Percentiles rank a stretch among this genome's conserved stretches.
These are phyloP conservation scores for Tiliacea citrago DNA, from an alignment of 2,888 invertebrate genomes.

Conservation along the genomic window DNA sequence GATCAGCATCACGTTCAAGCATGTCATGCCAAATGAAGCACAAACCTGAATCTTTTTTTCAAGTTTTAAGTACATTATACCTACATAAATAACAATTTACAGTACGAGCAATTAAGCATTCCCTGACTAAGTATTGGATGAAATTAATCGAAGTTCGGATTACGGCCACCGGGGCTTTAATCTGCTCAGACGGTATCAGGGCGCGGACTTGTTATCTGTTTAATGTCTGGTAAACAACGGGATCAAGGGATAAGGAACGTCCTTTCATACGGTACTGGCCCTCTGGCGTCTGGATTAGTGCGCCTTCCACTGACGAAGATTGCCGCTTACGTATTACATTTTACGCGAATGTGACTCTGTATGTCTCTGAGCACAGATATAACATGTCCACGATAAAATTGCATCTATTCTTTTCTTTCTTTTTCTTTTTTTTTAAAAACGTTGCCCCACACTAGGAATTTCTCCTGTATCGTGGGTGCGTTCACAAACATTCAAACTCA, in stretches of 20 bases:
- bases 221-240: constrained; percentile 91
- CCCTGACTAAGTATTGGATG: constrained; percentile 88
- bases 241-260: constrained; percentile 90
- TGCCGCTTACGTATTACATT: constrained; percentile 81
- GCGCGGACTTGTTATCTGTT: constrained; percentile 91
- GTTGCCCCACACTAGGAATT: too few relatives aligned
- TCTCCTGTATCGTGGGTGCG: too few relatives aligned
- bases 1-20: constrained; percentile 39
- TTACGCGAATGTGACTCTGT: constrained; percentile 69
- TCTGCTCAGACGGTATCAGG: constrained; percentile 89
- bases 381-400: constrained; percentile 35
- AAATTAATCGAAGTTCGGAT: constrained; percentile 90
- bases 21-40: constrained; percentile 37
- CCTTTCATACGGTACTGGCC: constrained; percentile 88
- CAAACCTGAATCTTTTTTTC: constrained; percentile 54
- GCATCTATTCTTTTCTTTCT: too few relatives aligned
- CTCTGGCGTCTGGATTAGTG: constrained; percentile 87
- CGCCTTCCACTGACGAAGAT: constrained; percentile 83
- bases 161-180: constrained; percentile 88
- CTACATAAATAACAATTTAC: constrained; percentile 77
- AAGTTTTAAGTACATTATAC: constrained; percentile 58
- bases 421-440: too few relatives aligned
- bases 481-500: too few relatives aligned
- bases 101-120: constrained; percentile 80
- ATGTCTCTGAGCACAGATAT: constrained; percentile 33